Conservation (phyloP, 2,113 vertebrate genomes). For the Paralichthys olivaceus region DNA sequence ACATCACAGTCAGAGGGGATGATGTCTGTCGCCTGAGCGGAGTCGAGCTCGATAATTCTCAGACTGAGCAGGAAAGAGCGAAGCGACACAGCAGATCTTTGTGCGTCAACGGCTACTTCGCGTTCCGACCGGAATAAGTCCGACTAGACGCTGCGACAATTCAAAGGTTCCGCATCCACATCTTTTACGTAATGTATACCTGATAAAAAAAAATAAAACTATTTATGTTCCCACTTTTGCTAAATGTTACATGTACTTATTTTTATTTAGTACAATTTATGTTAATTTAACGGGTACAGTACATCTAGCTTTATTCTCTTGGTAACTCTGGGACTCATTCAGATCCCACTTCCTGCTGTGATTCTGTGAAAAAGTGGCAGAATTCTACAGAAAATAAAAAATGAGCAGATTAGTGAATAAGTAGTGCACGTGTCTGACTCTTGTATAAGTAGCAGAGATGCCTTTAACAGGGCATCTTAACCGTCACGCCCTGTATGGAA, state of each 20-base stretch:
- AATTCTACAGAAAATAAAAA: too few relatives aligned
- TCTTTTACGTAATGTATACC: background rate
- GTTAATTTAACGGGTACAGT: too few relatives aligned
- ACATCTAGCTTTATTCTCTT: too few relatives aligned
- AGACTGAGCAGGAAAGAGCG: background rate
- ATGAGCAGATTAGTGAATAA: too few relatives aligned
- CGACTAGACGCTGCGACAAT: background rate
- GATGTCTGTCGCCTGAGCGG: background rate
- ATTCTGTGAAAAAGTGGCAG: too few relatives aligned
- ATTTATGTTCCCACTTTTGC: background rate
- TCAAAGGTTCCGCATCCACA: constrained; percentile 34
- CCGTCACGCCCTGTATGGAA: too few relatives aligned
- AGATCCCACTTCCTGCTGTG: too few relatives aligned
- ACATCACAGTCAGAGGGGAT: constrained; percentile 21
- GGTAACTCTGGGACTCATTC: too few relatives aligned
- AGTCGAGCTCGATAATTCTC: background rate
- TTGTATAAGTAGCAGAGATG: too few relatives aligned
- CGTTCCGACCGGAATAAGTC: constrained; percentile 61
- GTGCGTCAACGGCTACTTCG: constrained; percentile 58
- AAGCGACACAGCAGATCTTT: constrained; percentile 43
- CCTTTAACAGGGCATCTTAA: too few relatives aligned
- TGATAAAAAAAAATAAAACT: background rate
- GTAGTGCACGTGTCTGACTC: too few relatives aligned
- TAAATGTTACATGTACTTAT: background rate
- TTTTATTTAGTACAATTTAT: background rate